A percentile compares a stretch with the other conserved stretches of the same genome.
phyloP scores from a whole-genome alignment of 2,888 invertebrate species.

The Mimas tiliae region DNA sequence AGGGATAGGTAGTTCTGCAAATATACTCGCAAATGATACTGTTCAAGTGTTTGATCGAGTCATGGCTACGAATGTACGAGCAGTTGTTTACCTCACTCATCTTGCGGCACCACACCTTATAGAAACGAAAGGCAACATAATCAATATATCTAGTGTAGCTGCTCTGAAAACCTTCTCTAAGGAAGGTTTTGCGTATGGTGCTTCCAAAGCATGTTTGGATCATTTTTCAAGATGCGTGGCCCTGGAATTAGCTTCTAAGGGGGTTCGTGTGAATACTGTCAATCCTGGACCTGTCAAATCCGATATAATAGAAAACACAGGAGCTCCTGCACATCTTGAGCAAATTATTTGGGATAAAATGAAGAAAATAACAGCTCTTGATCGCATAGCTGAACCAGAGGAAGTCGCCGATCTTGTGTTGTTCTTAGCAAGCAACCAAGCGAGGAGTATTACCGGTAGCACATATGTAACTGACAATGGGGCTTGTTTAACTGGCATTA shows the following conservation, averaged over 20 bases:
- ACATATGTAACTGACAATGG: conserved; percentile 28
- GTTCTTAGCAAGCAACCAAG: conserved; percentile 47
- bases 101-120: conserved; percentile 45
- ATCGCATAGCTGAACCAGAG: conserved; percentile 86
- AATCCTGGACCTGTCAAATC: conserved; percentile 92
- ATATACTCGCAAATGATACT: conserved; percentile 39
- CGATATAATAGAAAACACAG: conserved; percentile 38
- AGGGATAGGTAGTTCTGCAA: conserved; percentile 36
- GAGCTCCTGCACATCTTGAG: conserved; percentile 51
- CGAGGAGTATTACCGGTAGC: conserved; percentile 31
- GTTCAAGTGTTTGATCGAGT: conserved; percentile 43
- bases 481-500: not conserved
- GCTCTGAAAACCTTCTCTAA: conserved; percentile 25
- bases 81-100: conserved; percentile 43
- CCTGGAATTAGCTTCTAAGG: conserved; percentile 88
- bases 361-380: conserved; percentile 91
- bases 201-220: conserved; percentile 83
- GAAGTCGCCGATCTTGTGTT: conserved; percentile 47
- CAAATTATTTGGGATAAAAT: conserved; percentile 84
- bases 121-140: conserved; percentile 48
- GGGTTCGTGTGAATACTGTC: conserved; percentile 92
- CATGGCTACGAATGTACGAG: conserved; percentile 47
- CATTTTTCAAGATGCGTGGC: conserved; percentile 94
- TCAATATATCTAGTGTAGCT: conserved; percentile 51
- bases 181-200: conserved; percentile 40